Evolutionary conservation across 2,888 invertebrate genomes (phyloP), one percentile per base, ranked within the genome.

Genomic region (Eristalis pertinax): DNA sequence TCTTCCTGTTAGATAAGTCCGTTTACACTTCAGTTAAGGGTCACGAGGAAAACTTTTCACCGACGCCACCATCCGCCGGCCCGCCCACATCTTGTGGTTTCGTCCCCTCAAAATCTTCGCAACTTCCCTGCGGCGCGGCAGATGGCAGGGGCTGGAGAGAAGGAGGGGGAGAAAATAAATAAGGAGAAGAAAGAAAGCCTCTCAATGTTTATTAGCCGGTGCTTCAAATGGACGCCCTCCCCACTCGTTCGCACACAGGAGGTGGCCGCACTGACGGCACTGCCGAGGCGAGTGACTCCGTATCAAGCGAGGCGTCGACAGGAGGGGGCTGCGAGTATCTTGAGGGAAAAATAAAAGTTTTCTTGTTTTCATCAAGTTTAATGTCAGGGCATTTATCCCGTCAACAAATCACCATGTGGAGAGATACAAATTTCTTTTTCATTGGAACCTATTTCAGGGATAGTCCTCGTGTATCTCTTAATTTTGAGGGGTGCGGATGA

Each of bases 351-450:
- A 86, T 86, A 78, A 83, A 86, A 86, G 77, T 86, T 86, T 86
- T 75, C 86, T 79, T 86, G 86, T 86, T 86, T 86, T 86, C 86
- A 86, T 86, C 86, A 86, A 83, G 86, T 86, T 83, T 86, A 86
- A 86, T 86, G 83, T 78, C 86, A 83, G 74, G 72, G 67, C 86
- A 86, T 86, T 86, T 86, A 86, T 86, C 78, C 86, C 86, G 83
- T 86, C 86, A 86, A 86, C 86, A 86, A 86, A 86, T 86, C 86
- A 86, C 86, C 86, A 83, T 86, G 86, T 86, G 78, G 74, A 78
- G 82, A 69, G 75, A 75, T 83, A 83, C 83, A 86, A 83, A 83
- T 86, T 86, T 74, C 78, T 79, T 86, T 86, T 86, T 83, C 77
- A 83, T 83, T 83, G 83, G 70, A 86, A 75, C 74, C 78, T 78